Evolutionary conservation across 2,888 invertebrate genomes (phyloP), one percentile per base, ranked within the genome.

Genomic region (Liodrosophila aerea): DNA sequence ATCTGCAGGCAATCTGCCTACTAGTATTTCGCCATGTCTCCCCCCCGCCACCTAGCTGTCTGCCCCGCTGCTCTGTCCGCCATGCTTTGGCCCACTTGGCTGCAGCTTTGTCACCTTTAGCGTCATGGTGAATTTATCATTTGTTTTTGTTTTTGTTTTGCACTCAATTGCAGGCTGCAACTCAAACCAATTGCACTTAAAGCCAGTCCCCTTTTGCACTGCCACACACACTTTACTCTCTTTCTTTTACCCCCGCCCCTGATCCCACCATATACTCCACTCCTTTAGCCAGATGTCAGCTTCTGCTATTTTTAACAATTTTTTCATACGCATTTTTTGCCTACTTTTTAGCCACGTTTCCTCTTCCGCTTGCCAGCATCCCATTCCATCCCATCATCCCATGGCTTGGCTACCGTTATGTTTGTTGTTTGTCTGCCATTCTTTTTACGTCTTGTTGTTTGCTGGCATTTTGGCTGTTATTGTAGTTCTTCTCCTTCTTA

Each of bases 371-470:
- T 33, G n/a, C 12, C 4, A 47, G 12, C 9, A 15, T n/a, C 13
- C n/a, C 12, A 22, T 16, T 53, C 2, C n/a, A 7, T 8, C 41
- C 27, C 13, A 11, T 13, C 12, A 11, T 7, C 27, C 46, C 13
- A 11, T 12, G 29, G 61, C 61, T 61, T 60, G 73, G 41, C 57
- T 49, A 34, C 54, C 44, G 59, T 52, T 62, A 59, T 80, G 80
- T 80, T 80, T 83, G 72, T 64, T 71, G 64, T 73, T 82, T 74
- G 85, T 77, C 72, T 70, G 64, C 34, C 33, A 51, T 34, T 49
- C 53, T 56, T 65, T 83, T 61, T 84, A 45, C 56, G 64, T 83
- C 73, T 66, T 83, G 60, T 84, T 76, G 64, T 44, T 54, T 49
- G 59, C 31, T 61, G 51, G 43, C 47, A 31, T 67, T 59, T 70